These are phyloP conservation scores for Apodemia zela DNA, from an alignment of 2,888 invertebrate genomes.

Conservation along the genomic window DNA sequence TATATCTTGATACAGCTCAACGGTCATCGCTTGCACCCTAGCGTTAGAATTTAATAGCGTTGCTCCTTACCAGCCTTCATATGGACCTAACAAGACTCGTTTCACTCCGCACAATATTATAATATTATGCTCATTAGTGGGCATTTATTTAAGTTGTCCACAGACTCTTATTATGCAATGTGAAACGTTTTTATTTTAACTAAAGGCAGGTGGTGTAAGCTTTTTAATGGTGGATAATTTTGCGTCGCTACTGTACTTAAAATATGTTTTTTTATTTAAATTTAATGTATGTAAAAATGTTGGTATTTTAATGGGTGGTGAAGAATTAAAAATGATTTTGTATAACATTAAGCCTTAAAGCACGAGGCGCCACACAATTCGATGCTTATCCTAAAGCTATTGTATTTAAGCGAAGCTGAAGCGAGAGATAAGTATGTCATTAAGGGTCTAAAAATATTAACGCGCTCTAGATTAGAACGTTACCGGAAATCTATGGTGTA, in stretches of 20 bases:
- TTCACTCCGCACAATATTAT: conserved; percentile 65
- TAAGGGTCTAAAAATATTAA: too few species aligned
- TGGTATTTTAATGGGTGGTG: background rate
- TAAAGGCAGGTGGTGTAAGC: conserved; percentile 25
- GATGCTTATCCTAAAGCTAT: too few species aligned
- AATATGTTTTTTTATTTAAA: conserved; percentile 11
- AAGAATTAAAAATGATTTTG: background rate
- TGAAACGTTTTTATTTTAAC: conserved; percentile 27
- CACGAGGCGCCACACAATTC: too few species aligned
- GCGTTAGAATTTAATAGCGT: conserved; percentile 74
- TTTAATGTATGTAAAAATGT: conserved; percentile 10
- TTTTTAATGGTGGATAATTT: conserved; percentile 28
- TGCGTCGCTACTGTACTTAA: conserved; percentile 17
- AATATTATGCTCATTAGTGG: conserved; percentile 77
- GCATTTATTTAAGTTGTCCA: conserved; percentile 51
- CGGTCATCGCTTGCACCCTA: conserved; percentile 43
- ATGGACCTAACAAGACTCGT: conserved; percentile 70
- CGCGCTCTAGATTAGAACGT: too few species aligned
- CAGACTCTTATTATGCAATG: conserved; percentile 37
- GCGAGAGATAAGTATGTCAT: too few species aligned
- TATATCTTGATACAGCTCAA: conserved; percentile 22
- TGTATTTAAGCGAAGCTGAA: too few species aligned
- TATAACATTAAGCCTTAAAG: background rate
- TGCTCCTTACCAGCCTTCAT: conserved; percentile 62
- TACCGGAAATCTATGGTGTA: too few species aligned